Base-by-base conservation (phyloP, 2,888 invertebrate species). In the Drosophila multiciliata region DNA sequence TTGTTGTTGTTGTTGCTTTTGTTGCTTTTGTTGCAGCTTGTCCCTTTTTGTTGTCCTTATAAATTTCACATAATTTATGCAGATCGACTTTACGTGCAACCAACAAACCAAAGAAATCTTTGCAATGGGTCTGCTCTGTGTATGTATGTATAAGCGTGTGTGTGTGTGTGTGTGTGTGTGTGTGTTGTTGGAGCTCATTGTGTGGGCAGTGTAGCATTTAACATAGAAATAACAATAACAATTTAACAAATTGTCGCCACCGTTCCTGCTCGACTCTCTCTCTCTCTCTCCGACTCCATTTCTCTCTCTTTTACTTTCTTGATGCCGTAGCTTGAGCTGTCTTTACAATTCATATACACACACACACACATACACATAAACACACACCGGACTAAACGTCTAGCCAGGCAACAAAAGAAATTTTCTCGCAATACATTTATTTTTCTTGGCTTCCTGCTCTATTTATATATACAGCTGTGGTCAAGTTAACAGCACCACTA, bases 151-250 rank as follows among this genome's bases (percentile, higher is more conserved):
- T 40, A 5, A 1, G 4, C 4, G 8, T 38, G 17, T 38, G 17
- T 42, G n/a, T 11, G 6, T 42, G 20, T 12, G 42, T 42, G 20
- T 42, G 40, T 42, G 20, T 45, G n/a, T n/a, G 45, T 20, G 20
- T 20, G 20, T 63, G 63, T n/a, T 15, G 20, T 33, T 33, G 42
- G 17, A 49, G 50, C 63, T 75, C 84, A 80, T 86, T 84, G 75
- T 78, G 87, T 66, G 85, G 90, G 81, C 90, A 85, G 90, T 83
- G 66, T 73, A 86, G 83, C 87, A 82, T 87, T 87, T 90, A 87
- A 86, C 87, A 90, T 90, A 87, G 89, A 90, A 87, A 87, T 87
- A 87, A 87, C 89, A 90, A 87, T 87, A 87, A 90, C 90, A 87
- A 90, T 87, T 87, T 89, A 90, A 88, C 87, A 87, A 87, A 87